A percentile compares a stretch with the other conserved stretches of the same genome.
These are phyloP conservation scores for Cynopterus brachyotis DNA, from an alignment of 2,113 vertebrate genomes.

Conservation along the genomic window DNA sequence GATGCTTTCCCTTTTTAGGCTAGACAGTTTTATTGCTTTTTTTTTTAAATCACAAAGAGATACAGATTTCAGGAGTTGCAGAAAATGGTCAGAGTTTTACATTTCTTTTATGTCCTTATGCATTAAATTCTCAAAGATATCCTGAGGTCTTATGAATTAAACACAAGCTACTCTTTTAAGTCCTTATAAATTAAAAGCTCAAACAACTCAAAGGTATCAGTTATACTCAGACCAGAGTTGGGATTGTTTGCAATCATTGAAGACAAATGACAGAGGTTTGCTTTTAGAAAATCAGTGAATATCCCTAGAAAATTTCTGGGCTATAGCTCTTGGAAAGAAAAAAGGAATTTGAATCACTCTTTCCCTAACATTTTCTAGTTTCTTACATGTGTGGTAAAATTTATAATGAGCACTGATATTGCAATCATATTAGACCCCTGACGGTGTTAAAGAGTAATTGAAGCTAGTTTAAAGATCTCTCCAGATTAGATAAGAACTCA, in stretches of 20 bases:
- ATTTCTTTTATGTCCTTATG: background rate
- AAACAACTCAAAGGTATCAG: background rate
- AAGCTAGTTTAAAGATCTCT: background rate
- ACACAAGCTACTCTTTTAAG: constrained; percentile 3
- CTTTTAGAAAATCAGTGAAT: background rate
- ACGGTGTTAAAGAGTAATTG: background rate
- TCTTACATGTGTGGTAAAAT: background rate
- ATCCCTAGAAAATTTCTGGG: background rate
- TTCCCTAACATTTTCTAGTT: background rate
- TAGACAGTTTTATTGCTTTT: background rate
- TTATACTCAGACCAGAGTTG: background rate
- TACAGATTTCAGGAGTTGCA: background rate
- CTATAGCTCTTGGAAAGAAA: background rate
- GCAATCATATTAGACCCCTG: background rate
- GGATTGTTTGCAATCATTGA: background rate
- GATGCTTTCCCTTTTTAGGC: background rate
- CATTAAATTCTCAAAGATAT: constrained; percentile 9
- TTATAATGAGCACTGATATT: background rate
- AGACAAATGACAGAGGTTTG: background rate
- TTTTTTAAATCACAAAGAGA: background rate
- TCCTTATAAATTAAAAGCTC: background rate
- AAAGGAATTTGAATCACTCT: background rate
- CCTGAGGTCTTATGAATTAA: background rate
- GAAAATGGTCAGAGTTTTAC: background rate
- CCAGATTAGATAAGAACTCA: background rate